These are phyloP conservation scores for Pangasius krempfi DNA, from an alignment of 2,797 vertebrate genomes.

Conservation along the genomic window DNA sequence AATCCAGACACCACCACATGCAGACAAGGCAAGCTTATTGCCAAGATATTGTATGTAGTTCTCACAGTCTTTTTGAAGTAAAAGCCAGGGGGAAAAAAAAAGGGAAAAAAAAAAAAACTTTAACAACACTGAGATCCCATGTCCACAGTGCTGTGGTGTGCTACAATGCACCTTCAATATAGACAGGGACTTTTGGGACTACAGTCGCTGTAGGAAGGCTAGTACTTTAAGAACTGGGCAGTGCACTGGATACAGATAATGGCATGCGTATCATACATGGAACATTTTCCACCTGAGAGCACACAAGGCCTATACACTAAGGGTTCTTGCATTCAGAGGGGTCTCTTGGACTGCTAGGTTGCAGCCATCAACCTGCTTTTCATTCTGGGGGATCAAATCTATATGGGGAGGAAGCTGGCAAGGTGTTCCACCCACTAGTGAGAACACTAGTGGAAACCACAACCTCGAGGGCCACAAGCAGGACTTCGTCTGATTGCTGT, in stretches of 20 bases:
- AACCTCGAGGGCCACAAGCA: background rate
- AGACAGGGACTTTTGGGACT: background rate
- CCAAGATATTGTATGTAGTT: background rate
- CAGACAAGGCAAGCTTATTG: background rate
- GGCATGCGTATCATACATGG: background rate
- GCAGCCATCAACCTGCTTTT: background rate
- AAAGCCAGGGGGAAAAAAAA: background rate
- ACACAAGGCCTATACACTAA: background rate
- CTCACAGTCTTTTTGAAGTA: background rate
- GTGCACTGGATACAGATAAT: background rate
- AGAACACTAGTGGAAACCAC: no score
- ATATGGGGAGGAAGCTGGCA: no score
- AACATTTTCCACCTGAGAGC: background rate
- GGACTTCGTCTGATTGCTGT: background rate
- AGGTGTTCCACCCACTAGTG: no score
- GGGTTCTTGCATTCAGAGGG: background rate
- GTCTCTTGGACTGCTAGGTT: background rate
- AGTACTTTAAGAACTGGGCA: background rate
- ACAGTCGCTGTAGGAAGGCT: background rate
- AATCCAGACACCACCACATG: background rate
- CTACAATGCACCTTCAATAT: background rate
- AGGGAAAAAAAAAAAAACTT: background rate
- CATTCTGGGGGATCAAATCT: background rate
- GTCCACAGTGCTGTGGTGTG: background rate
- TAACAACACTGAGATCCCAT: background rate